A percentile compares a stretch with the other conserved stretches of the same genome.
These are phyloP conservation scores for Premnoplex brunnescens DNA, from an alignment of 2,797 vertebrate species.

Conservation along the genomic window DNA sequence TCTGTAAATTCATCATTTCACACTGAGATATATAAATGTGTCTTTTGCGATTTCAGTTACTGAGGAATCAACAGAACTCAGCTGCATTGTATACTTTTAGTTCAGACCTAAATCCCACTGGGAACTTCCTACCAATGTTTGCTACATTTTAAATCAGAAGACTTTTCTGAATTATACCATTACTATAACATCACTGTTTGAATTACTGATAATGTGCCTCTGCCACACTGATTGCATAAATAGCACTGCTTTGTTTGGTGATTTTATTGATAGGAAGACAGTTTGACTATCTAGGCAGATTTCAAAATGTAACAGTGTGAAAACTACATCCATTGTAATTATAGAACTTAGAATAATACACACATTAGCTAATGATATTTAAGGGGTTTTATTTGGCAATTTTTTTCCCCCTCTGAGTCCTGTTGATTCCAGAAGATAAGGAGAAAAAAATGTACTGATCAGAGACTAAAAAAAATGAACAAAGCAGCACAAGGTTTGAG, in stretches of 20 bases:
- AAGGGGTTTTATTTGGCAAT: not conserved
- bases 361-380: not conserved
- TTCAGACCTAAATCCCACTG: not conserved
- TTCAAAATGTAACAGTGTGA: not conserved
- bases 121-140: not conserved
- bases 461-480: not conserved
- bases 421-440: not conserved
- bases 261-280: not conserved
- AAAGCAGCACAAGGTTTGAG: not conserved
- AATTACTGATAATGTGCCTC: not conserved
- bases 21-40: not conserved
- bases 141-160: not conserved
- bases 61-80: not conserved
- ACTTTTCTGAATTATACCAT: not conserved
- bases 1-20: not conserved
- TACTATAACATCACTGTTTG: not conserved
- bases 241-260: not conserved
- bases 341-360: not conserved
- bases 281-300: not conserved
- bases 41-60: not conserved
- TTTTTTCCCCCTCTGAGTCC: not conserved
- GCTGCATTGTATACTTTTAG: not conserved
- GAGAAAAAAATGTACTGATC: not conserved
- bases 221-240: not conserved
- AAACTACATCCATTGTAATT: not conserved